A percentile compares a stretch with the other conserved stretches of the same genome.
phyloP scores from a whole-genome alignment of 2,888 invertebrate genomes.

The Timema cristinae region DNA sequence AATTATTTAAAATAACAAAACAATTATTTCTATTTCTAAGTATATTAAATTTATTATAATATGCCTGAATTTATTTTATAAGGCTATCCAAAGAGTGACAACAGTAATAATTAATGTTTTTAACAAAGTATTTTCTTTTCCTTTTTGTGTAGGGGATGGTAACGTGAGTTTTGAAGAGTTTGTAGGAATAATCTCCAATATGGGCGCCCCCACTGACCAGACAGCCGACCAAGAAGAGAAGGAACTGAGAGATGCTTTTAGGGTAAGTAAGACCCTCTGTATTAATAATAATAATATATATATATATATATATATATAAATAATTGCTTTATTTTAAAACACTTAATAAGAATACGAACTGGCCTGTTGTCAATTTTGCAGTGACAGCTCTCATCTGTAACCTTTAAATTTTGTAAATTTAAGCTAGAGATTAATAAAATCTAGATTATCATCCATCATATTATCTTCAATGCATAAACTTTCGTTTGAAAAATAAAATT shows the following conservation, averaged over 20 bases:
- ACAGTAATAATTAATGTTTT: too few species aligned
- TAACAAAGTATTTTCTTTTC: too few species aligned
- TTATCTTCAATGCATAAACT: too few species aligned
- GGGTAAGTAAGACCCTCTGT: slow-evolving; percentile 51
- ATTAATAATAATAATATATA: background rate
- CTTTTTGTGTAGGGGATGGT: slow-evolving; percentile 55
- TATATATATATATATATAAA: background rate
- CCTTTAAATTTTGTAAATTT: too few species aligned
- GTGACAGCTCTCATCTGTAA: background rate
- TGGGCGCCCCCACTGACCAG: slow-evolving; percentile 49
- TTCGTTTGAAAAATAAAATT: too few species aligned
- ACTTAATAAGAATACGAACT: background rate
- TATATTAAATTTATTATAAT: background rate
- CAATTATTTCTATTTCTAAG: background rate
- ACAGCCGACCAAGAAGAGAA: slow-evolving; percentile 48
- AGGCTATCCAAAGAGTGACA: too few species aligned
- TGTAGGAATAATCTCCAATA: slow-evolving; percentile 56
- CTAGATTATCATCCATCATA: too few species aligned
- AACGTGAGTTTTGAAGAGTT: slow-evolving; percentile 34
- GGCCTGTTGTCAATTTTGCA: background rate
- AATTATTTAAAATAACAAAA: background rate
- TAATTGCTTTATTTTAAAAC: background rate
- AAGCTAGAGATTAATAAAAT: too few species aligned
- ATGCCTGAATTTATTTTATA: too few species aligned
- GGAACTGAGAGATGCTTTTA: slow-evolving; percentile 68